Percentiles rank a stretch among this genome's conserved stretches.
Conservation (phyloP, 2,888 invertebrate species). For the Asteroscopus sphinx region DNA sequence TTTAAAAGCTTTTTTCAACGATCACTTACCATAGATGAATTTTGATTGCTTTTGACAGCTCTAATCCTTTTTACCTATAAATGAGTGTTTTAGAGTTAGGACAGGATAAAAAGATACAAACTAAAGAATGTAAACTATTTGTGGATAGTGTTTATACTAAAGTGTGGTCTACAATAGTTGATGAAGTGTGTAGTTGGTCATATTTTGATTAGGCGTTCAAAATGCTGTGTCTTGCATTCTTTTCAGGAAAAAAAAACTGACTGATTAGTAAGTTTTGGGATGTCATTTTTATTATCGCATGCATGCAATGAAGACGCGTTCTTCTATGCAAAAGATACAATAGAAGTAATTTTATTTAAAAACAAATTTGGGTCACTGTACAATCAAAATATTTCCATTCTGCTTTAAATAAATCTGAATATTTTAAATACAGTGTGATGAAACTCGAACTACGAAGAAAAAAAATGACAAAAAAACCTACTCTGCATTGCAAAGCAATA, state of each 20-base stretch:
- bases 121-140: constrained; percentile 23
- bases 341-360: background rate
- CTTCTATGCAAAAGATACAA: background rate
- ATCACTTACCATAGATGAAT: constrained; percentile 67
- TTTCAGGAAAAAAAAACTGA: background rate
- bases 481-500: constrained; percentile 58
- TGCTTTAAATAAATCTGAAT: background rate
- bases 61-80: constrained; percentile 86
- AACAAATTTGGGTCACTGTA: constrained; percentile 1
- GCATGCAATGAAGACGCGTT: background rate
- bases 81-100: constrained; percentile 52
- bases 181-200: background rate
- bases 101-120: constrained; percentile 25
- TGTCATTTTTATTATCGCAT: background rate
- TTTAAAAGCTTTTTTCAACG: constrained; percentile 23
- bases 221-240: constrained; percentile 11
- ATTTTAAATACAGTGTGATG: constrained; percentile 1
- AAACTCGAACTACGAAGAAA: constrained; percentile 24
- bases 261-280: background rate
- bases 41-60: constrained; percentile 65
- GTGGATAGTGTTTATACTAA: constrained; percentile 28
- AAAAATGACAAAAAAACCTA: constrained; percentile 65
- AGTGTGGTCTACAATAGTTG: constrained; percentile 2
- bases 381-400: constrained; percentile 8
- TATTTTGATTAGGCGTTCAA: background rate